Percentiles rank a stretch among this genome's conserved stretches.
phyloP scores from a whole-genome alignment of 2,888 invertebrate species.

The Melieria omissa region DNA sequence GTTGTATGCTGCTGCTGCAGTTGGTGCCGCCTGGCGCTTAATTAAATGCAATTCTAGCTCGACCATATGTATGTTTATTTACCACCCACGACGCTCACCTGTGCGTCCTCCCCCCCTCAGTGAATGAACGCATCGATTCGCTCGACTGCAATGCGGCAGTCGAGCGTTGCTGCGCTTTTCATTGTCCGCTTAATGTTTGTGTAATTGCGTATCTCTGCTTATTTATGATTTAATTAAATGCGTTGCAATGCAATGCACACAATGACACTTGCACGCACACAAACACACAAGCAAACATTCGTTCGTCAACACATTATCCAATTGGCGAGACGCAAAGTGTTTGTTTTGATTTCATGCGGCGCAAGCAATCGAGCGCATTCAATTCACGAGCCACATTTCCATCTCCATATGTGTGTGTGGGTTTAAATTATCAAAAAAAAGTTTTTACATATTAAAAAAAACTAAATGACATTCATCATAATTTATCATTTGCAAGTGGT shows the following conservation, averaged over 20 bases:
- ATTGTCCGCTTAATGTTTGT: slow-evolving; percentile 46
- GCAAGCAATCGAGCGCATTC: slow-evolving; percentile 27
- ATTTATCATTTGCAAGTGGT: slow-evolving; percentile 40
- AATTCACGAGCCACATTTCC: slow-evolving; percentile 2
- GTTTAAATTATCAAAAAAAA: no score
- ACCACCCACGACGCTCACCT: neutral
- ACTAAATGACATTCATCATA: slow-evolving; percentile 29
- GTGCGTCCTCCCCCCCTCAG: neutral
- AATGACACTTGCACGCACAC: slow-evolving; percentile 4
- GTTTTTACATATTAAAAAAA: no score
- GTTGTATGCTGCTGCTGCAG: slow-evolving; percentile 12
- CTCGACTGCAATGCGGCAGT: slow-evolving; percentile 33
- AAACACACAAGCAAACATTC: neutral
- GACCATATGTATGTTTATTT: slow-evolving; percentile 36
- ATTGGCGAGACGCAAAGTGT: slow-evolving; percentile 26
- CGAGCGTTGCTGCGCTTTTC: slow-evolving; percentile 36
- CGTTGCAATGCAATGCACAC: slow-evolving; percentile 39
- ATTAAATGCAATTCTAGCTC: slow-evolving; percentile 43
- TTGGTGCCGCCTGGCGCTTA: slow-evolving; percentile 43
- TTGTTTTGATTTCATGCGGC: slow-evolving; percentile 30
- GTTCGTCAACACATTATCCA: slow-evolving; percentile 15
- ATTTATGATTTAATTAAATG: slow-evolving; percentile 52
- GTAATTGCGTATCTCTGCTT: slow-evolving; percentile 48
- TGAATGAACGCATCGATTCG: slow-evolving; percentile 38
- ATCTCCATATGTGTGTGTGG: neutral